Evolutionary conservation across 1,140 invertebrate species (phyloP).

Genomic region (Conopomorpha cramerella): DNA sequence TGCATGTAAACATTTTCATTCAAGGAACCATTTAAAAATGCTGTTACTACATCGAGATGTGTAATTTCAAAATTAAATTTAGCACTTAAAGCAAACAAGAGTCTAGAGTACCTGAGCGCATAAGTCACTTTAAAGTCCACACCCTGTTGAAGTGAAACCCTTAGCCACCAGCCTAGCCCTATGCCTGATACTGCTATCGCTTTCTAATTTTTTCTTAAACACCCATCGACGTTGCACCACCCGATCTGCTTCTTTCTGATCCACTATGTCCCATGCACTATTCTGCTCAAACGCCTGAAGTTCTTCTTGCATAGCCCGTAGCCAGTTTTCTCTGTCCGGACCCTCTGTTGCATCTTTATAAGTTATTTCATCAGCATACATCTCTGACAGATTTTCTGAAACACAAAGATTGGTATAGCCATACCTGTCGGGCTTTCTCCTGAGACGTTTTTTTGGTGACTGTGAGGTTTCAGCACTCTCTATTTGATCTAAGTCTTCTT

Average conservation of each 20-base stretch:
- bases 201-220: conserved; percentile 15
- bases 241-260: conserved; percentile 10
- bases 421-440: too few species aligned
- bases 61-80: background rate
- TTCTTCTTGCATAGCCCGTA: conserved; percentile 18
- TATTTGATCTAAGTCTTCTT: too few species aligned
- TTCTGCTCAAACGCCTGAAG: conserved; percentile 13
- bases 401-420: too few species aligned
- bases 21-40: background rate
- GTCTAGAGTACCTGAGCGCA: background rate
- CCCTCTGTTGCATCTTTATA: background rate
- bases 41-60: background rate
- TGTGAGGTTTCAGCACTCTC: too few species aligned
- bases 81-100: background rate
- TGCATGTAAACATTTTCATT: background rate
- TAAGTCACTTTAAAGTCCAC: conserved; percentile 21
- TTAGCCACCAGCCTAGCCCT: conserved; percentile 39
- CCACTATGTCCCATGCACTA: conserved; percentile 16
- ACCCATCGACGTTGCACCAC: conserved; percentile 23
- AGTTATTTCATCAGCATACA: too few species aligned
- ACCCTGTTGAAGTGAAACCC: conserved; percentile 17
- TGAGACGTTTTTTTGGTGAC: too few species aligned
- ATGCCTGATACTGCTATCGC: conserved; percentile 13
- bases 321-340: conserved; percentile 13
- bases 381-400: too few species aligned